phyloP scores from a whole-genome alignment of 1,140 invertebrate species.

The Octopus bimaculoides region DNA sequence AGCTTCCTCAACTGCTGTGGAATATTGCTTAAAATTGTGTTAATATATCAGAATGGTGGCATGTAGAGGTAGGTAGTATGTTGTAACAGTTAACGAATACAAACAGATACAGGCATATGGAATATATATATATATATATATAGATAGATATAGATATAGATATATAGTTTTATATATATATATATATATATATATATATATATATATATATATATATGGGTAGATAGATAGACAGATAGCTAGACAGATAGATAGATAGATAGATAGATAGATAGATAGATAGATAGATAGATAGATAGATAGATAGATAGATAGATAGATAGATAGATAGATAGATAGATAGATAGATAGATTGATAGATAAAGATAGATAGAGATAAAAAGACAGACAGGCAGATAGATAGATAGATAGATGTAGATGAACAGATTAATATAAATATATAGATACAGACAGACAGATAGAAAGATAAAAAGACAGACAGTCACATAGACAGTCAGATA shows the following conservation, averaged over 20 bases:
- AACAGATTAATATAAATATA: no score
- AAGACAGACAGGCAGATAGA: no score
- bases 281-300: background rate
- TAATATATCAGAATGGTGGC: no score
- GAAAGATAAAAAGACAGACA: no score
- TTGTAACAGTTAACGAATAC: no score
- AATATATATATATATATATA: slow-evolving; percentile 1
- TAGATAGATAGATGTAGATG: no score
- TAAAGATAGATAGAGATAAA: background rate
- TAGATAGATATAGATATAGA: background rate
- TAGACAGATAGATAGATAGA: background rate
- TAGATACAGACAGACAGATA: no score
- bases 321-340: background rate
- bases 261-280: background rate
- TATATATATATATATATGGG: background rate
- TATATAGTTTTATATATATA: background rate
- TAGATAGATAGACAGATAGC: background rate
- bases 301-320: background rate
- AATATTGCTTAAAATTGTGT: no score
- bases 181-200: background rate
- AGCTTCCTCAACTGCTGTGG: no score
- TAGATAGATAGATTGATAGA: background rate
- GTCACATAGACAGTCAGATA: no score
- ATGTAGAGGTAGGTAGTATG: no score
- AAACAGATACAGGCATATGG: no score